A percentile compares a stretch with the other conserved stretches of the same genome.
phyloP scores from a whole-genome alignment of 2,888 invertebrate species.

The Dastarcus helophoroides region DNA sequence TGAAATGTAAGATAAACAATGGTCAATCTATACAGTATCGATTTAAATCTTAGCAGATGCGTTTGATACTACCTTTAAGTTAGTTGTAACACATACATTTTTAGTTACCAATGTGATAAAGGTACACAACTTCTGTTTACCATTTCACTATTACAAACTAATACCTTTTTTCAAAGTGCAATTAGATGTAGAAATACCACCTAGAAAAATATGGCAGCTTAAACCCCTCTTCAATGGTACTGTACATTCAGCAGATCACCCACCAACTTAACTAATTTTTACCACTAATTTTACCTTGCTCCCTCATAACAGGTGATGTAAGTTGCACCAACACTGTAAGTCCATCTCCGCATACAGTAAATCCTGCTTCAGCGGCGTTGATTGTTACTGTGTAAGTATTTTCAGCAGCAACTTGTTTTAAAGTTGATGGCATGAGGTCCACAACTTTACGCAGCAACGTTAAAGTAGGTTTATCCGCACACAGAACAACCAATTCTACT shows the following conservation, averaged over 20 bases:
- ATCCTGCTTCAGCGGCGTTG: slow-evolving; percentile 73
- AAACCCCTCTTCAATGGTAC: slow-evolving; percentile 34
- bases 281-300: slow-evolving; percentile 47
- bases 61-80: too few species aligned
- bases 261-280: slow-evolving; percentile 9
- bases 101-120: too few species aligned
- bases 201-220: slow-evolving; percentile 34
- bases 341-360: slow-evolving; percentile 67
- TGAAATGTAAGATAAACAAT: too few species aligned
- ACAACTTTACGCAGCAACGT: slow-evolving; percentile 80
- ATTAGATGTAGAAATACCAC: too few species aligned
- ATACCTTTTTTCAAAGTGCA: too few species aligned
- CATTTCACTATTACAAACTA: too few species aligned
- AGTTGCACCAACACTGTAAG: slow-evolving; percentile 78
- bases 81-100: too few species aligned
- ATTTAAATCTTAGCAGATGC: too few species aligned
- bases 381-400: slow-evolving; percentile 75
- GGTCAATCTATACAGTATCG: too few species aligned
- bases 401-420: slow-evolving; percentile 59
- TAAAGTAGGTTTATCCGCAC: slow-evolving; percentile 86
- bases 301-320: slow-evolving; percentile 88
- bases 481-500: slow-evolving; percentile 88
- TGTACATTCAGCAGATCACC: slow-evolving; percentile 25
- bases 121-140: too few species aligned
- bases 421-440: slow-evolving; percentile 68